These are phyloP conservation scores for Setophaga coronata DNA, from an alignment of 2,113 vertebrate genomes.

Conservation along the genomic window DNA sequence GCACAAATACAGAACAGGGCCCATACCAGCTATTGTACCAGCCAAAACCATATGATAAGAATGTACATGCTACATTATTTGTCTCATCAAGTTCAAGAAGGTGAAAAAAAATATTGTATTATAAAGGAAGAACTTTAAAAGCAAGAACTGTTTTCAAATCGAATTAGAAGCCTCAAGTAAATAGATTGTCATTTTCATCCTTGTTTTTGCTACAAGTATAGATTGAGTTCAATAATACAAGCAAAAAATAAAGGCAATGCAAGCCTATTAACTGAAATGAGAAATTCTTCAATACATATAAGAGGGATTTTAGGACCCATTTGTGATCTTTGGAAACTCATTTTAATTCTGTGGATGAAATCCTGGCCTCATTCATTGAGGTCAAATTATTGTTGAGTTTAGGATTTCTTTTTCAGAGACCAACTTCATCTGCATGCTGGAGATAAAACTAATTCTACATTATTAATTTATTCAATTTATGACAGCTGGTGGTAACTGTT, in stretches of 20 bases:
- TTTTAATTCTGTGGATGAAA: slow-evolving; percentile 11
- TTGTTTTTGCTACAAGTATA: background rate
- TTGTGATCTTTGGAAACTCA: background rate
- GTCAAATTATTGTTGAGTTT: slow-evolving; percentile 14
- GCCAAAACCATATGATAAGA: background rate
- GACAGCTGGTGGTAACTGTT: background rate
- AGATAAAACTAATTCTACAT: slow-evolving; percentile 48
- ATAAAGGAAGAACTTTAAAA: background rate
- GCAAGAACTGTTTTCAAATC: background rate
- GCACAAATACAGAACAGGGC: background rate
- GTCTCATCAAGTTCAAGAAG: background rate
- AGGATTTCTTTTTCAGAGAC: background rate
- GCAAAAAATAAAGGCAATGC: background rate
- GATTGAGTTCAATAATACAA: background rate
- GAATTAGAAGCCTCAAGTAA: background rate
- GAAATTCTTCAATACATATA: background rate
- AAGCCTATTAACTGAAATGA: background rate
- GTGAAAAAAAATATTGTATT: background rate
- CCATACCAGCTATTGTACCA: background rate
- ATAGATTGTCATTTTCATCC: background rate
- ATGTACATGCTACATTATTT: background rate
- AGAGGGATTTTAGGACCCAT: background rate
- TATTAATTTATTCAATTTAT: slow-evolving; percentile 20
- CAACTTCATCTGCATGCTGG: slow-evolving; percentile 13
- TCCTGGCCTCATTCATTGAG: background rate